These are phyloP conservation scores for Burhinus oedicnemus DNA, from an alignment of 2,113 vertebrate genomes.

Conservation along the genomic window DNA sequence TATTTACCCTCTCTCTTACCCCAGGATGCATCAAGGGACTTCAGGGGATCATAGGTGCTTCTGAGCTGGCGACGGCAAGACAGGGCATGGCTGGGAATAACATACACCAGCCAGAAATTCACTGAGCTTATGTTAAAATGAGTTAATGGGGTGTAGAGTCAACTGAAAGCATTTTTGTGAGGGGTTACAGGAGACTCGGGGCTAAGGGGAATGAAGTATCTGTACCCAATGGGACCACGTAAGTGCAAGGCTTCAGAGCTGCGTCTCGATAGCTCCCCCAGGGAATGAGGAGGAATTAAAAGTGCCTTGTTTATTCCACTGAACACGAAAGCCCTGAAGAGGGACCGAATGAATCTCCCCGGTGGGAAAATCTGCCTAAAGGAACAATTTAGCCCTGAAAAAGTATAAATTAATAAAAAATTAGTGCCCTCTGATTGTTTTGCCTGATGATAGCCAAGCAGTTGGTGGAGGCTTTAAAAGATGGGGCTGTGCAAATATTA, in stretches of 20 bases:
- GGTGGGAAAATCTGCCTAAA: neutral
- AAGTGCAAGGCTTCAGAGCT: neutral
- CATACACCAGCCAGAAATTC: neutral
- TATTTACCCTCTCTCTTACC: neutral
- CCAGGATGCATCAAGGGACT: neutral
- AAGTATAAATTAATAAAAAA: conserved; percentile 14
- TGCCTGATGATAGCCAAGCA: neutral
- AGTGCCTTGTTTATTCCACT: neutral
- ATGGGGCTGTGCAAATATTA: neutral
- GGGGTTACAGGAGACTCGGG: neutral
- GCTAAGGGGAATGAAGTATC: neutral
- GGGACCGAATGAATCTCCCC: neutral
- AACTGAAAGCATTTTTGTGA: neutral
- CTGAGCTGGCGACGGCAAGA: neutral
- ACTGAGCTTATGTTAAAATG: neutral
- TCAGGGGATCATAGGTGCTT: neutral
- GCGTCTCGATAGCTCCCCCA: neutral
- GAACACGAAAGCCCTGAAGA: neutral
- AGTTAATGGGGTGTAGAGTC: neutral
- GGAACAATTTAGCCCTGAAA: conserved; percentile 5
- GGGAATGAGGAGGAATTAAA: neutral
- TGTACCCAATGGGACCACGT: neutral
- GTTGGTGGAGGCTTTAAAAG: neutral
- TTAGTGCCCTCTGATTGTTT: neutral
- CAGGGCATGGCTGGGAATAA: neutral